Percentiles rank a stretch among this genome's conserved stretches.
These are phyloP conservation scores for Ophiothrix spiculata DNA, from an alignment of 35 echinoderm and acorn worm species.

Conservation along the genomic window DNA sequence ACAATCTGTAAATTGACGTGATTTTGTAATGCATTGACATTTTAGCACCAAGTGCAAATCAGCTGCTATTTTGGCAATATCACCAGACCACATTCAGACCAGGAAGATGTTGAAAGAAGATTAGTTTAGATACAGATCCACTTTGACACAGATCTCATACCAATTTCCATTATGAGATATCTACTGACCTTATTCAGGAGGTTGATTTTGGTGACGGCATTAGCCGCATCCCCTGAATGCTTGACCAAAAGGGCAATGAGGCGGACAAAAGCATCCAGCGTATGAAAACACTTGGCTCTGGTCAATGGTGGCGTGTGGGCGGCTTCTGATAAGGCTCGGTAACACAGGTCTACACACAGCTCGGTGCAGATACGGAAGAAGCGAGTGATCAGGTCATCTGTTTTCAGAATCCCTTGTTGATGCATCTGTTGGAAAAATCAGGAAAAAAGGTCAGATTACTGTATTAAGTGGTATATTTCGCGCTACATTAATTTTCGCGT, in stretches of 20 bases:
- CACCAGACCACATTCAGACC: too few relatives aligned
- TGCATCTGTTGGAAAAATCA: conserved; percentile 70
- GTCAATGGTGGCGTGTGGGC: conserved; percentile 86
- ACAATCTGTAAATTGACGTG: too few relatives aligned
- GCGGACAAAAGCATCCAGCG: conserved; percentile 93
- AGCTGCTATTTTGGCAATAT: too few relatives aligned
- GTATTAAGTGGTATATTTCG: too few relatives aligned
- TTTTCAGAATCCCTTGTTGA: conserved; percentile 98
- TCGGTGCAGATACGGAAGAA: conserved; percentile 99
- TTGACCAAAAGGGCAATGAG: conserved; percentile 96
- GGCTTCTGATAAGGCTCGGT: conserved; percentile 85
- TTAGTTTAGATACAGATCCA: too few relatives aligned
- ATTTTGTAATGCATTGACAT: too few relatives aligned
- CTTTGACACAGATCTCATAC: too few relatives aligned
- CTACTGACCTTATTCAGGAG: conserved; percentile 88
- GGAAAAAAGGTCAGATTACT: not conserved
- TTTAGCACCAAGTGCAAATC: too few relatives aligned
- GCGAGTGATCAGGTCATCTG: conserved; percentile 97
- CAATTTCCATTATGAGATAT: not conserved
- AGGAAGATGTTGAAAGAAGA: too few relatives aligned
- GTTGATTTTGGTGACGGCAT: conserved; percentile 98
- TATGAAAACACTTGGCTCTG: conserved; percentile 98
- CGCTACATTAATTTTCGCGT: too few relatives aligned
- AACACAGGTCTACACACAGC: conserved; percentile 97
- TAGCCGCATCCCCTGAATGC: conserved; percentile 94